These are phyloP conservation scores for Tyria jacobaeae DNA, from an alignment of 2,888 invertebrate genomes.

Conservation along the genomic window DNA sequence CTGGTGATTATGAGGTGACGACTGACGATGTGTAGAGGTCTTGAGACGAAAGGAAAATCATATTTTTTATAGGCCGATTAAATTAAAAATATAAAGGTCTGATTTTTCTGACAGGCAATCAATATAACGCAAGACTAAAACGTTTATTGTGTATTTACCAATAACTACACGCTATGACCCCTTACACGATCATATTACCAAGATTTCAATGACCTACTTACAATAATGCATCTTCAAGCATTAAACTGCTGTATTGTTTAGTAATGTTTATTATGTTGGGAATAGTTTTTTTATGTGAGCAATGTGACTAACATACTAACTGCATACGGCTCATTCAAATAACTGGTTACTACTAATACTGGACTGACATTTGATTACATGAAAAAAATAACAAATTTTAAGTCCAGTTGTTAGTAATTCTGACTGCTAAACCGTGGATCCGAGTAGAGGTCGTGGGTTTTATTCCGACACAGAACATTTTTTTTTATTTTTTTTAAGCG, in stretches of 20 bases:
- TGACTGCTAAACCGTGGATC: too few relatives aligned
- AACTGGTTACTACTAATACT: too few relatives aligned
- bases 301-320: too few relatives aligned
- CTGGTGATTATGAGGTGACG: too few relatives aligned
- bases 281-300: neutral
- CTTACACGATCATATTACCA: constrained; percentile 12
- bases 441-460: too few relatives aligned
- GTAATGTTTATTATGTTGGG: neutral
- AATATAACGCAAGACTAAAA: neutral
- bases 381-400: too few relatives aligned
- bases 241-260: constrained; percentile 27
- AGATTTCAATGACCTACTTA: constrained; percentile 34
- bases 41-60: neutral
- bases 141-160: constrained; percentile 6
- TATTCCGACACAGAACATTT: too few relatives aligned
- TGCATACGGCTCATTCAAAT: neutral
- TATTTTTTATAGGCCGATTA: neutral
- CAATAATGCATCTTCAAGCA: constrained; percentile 28
- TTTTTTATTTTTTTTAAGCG: too few relatives aligned
- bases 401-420: too few relatives aligned
- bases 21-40: too few relatives aligned
- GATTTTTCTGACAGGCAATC: neutral
- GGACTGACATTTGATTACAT: too few relatives aligned
- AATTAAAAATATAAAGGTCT: neutral
- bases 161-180: constrained; percentile 13